Base-by-base conservation (phyloP, 2,888 invertebrate genomes). In the Drosophila atroscutellata region DNA sequence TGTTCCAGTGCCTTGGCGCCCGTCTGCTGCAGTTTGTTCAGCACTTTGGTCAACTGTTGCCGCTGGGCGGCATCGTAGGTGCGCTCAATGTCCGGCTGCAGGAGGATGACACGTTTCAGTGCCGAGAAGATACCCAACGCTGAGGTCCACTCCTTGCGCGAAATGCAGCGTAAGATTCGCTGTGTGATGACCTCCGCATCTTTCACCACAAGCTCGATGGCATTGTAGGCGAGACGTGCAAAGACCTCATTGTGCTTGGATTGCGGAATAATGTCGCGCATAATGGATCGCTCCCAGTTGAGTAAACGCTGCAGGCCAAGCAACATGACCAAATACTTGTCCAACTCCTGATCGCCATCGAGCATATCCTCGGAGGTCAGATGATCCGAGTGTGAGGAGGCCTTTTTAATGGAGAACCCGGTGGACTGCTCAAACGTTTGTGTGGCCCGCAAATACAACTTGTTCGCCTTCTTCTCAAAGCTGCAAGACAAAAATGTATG, bases 1-100 rank as follows among this genome's bases (percentile, higher is more conserved):
- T 98, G 98, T 92, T 99, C 98, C 82, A 99, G 93, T 11, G 97
- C 97, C 92, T 97, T 97, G 39, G 97, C 95, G 66, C 98, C 98
- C 11, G 97, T 97, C 65, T 95, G 94, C 83, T 97, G 96, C 20
- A 97, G 93, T 58, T 95, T 96, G 72, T 95, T 95, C 28, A 97
- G 93, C 71, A 97, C 95, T 18, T 96, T 95, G 50, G 95, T 95
- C 75, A 97, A 95, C 92, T 97, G 97, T 13, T 95, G 94, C 74
- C 95, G 94, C 72, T 96, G 94, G 79, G 95, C 94, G 61, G 95
- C 94, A 93, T 96, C 95, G 82, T 96, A 96, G 8, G 97, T 96
- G 60, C 95, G 94, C 87, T 97, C 97, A 91, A 97, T 96, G 86
- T 97, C 97, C 1, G 97, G 96, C 90, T 96, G 96, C 74, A 97